These are phyloP conservation scores for Falcaria lacertinaria DNA, from an alignment of 2,888 invertebrate genomes.

Conservation along the genomic window DNA sequence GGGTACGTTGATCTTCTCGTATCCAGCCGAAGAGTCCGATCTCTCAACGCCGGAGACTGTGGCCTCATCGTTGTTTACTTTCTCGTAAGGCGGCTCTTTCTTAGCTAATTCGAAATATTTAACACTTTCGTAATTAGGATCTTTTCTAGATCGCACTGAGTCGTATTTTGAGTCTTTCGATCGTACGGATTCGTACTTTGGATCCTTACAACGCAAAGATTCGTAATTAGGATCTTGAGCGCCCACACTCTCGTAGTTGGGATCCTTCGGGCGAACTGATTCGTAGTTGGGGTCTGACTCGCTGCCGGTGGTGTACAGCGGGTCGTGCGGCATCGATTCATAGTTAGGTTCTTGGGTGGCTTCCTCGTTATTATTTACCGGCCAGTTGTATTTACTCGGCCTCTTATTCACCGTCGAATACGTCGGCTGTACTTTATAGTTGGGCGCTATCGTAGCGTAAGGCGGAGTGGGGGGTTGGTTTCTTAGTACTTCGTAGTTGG, in stretches of 20 bases:
- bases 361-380: slow-evolving; percentile 71
- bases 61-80: slow-evolving; percentile 63
- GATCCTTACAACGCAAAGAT: slow-evolving; percentile 81
- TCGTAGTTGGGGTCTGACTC: slow-evolving; percentile 88
- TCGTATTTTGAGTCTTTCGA: slow-evolving; percentile 86
- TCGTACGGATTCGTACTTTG: slow-evolving; percentile 78
- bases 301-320: slow-evolving; percentile 83
- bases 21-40: slow-evolving; percentile 65
- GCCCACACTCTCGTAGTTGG: slow-evolving; percentile 85
- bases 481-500: slow-evolving; percentile 89
- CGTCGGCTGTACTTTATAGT: slow-evolving; percentile 67
- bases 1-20: slow-evolving; percentile 64
- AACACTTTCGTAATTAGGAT: slow-evolving; percentile 91
- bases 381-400: slow-evolving; percentile 73
- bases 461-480: slow-evolving; percentile 75
- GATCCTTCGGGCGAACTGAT: slow-evolving; percentile 82
- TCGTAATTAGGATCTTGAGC: slow-evolving; percentile 84
- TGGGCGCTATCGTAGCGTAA: slow-evolving; percentile 68
- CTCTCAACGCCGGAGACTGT: slow-evolving; percentile 42
- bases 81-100: slow-evolving; percentile 84
- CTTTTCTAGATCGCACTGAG: slow-evolving; percentile 80
- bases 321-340: slow-evolving; percentile 85
- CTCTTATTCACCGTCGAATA: slow-evolving; percentile 80
- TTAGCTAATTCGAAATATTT: slow-evolving; percentile 82
- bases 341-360: slow-evolving; percentile 85